A percentile compares a stretch with the other conserved stretches of the same genome.
phyloP scores from a whole-genome alignment of 2,888 invertebrate species.

The Drosophila suboccidentalis region DNA sequence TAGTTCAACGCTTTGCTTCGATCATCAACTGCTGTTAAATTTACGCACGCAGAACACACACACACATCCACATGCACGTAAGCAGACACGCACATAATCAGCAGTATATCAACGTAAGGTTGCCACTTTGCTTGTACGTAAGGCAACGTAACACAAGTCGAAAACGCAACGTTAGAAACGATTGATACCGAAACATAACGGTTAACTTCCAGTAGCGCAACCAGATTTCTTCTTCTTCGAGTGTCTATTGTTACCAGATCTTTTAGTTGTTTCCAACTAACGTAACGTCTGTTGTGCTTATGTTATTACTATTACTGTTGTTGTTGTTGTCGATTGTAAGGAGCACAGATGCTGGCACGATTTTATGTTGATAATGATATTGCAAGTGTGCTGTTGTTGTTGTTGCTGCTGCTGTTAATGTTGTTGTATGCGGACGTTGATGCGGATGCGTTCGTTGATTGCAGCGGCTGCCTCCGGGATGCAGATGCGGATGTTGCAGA shows the following conservation, averaged over 20 bases:
- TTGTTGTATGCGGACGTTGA: conserved; percentile 43
- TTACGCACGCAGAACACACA: conserved; percentile 4
- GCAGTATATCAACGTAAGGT: conserved; percentile 3
- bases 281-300: conserved; percentile 8
- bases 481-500: conserved; percentile 63
- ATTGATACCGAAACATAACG: conserved; percentile 28
- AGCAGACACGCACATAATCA: conserved; percentile 1
- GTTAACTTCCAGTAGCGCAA: conserved; percentile 10
- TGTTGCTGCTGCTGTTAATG: conserved; percentile 31
- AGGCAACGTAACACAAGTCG: not conserved
- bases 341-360: conserved; percentile 39
- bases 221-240: not conserved
- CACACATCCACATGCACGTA: conserved; percentile 4
- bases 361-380: conserved; percentile 38
- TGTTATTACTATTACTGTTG: conserved; percentile 8
- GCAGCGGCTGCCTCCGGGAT: conserved; percentile 60
- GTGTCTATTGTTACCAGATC: too few relatives aligned
- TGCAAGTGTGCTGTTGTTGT: conserved; percentile 40
- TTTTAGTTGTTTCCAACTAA: conserved; percentile 11
- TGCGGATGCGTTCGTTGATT: conserved; percentile 46
- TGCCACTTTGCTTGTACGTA: conserved; percentile 11
- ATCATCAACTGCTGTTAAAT: conserved; percentile 42
- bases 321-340: conserved; percentile 21
- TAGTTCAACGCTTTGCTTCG: conserved; percentile 76
- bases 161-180: conserved; percentile 33